Percentiles rank a stretch among this genome's conserved stretches.
These are phyloP conservation scores for Paramormyrops kingsleyae DNA, from an alignment of 2,113 vertebrate genomes.

Conservation along the genomic window DNA sequence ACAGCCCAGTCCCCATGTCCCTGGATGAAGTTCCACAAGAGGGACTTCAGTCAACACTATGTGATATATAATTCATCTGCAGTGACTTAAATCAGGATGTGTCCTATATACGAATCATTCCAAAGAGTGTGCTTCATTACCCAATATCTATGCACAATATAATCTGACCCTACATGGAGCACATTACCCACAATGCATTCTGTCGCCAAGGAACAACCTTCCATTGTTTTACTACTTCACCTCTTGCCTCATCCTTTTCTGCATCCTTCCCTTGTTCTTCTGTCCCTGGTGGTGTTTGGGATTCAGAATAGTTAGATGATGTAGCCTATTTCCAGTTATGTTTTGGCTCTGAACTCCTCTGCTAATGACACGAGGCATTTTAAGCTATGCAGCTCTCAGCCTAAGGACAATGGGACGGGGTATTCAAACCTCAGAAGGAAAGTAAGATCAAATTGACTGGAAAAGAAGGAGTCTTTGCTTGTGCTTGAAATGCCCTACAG, in stretches of 20 bases:
- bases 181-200: background rate
- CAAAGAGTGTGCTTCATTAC: background rate
- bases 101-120: slow-evolving; percentile 41
- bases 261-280: background rate
- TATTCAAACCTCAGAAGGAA: background rate
- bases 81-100: slow-evolving; percentile 40
- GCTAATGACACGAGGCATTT: background rate
- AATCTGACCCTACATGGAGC: background rate
- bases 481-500: background rate
- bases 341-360: background rate
- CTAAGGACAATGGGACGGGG: background rate
- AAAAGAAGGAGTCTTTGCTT: background rate
- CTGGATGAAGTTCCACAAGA: slow-evolving; percentile 12
- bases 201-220: background rate
- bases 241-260: background rate
- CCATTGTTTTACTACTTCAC: background rate
- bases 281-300: background rate
- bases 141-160: background rate
- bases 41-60: slow-evolving; percentile 16
- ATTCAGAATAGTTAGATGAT: background rate
- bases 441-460: background rate
- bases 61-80: slow-evolving; percentile 42
- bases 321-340: background rate
- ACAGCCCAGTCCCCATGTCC: slow-evolving; percentile 3
- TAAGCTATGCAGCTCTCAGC: background rate